These are phyloP conservation scores for Thermophis baileyi DNA, from an alignment of 2,113 vertebrate genomes.

Conservation along the genomic window DNA sequence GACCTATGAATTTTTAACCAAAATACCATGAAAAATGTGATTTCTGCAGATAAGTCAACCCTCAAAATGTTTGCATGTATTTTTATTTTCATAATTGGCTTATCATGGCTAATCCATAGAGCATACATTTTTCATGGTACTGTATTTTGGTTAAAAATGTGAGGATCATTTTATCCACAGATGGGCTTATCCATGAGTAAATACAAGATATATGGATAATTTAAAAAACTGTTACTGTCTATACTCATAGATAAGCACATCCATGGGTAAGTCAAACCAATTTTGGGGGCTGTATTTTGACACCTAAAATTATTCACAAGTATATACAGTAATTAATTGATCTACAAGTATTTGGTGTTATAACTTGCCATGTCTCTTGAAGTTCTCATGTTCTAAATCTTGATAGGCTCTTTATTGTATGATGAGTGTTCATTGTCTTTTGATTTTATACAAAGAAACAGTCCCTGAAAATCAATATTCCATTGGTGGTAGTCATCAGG, in stretches of 20 bases:
- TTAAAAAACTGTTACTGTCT: not conserved
- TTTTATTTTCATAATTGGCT: not conserved
- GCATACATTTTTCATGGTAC: not conserved
- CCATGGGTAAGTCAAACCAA: not conserved
- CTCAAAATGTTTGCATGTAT: not conserved
- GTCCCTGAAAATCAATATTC: not conserved
- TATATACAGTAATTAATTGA: not conserved
- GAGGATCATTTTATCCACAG: not conserved
- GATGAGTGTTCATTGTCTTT: not conserved
- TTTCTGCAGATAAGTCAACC: not conserved
- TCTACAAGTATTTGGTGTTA: not conserved
- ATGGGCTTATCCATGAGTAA: not conserved
- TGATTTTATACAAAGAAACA: not conserved
- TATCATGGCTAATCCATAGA: not conserved
- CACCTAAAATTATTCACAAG: not conserved
- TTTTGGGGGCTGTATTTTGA: not conserved
- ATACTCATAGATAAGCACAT: not conserved
- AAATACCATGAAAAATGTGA: not conserved
- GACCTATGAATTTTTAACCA: not conserved
- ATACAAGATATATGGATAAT: not conserved
- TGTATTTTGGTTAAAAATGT: not conserved
- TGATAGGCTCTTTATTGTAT: not conserved
- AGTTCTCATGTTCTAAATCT: not conserved
- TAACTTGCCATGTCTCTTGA: not conserved
- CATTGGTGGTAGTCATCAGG: not conserved